Conservation (phyloP, 2,797 vertebrate species). For the Pelobates cultripes region DNA sequence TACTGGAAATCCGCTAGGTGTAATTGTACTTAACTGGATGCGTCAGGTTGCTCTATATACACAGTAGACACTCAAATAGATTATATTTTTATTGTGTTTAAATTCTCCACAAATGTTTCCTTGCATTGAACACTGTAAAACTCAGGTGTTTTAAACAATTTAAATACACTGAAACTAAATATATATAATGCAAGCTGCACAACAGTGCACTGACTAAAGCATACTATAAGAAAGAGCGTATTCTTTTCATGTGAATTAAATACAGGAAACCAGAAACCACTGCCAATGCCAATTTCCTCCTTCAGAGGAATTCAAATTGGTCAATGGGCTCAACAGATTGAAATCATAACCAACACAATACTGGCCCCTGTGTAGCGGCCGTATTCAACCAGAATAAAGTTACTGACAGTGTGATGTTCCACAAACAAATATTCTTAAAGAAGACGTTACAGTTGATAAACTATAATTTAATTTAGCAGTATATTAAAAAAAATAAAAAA, state of each 20-base stretch:
- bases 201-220: too few species aligned
- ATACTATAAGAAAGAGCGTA: neutral
- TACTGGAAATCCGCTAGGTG: too few species aligned
- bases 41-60: too few species aligned
- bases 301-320: slow-evolving; percentile 11
- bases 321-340: neutral
- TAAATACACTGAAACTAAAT: too few species aligned
- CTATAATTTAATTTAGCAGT: neutral
- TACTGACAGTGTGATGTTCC: neutral
- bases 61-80: too few species aligned
- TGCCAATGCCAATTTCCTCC: slow-evolving; percentile 14
- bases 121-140: too few species aligned
- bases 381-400: neutral
- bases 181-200: too few species aligned
- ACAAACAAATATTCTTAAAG: slow-evolving; percentile 13
- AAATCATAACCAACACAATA: slow-evolving; percentile 1
- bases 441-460: slow-evolving; percentile 22
- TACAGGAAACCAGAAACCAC: slow-evolving; percentile 15
- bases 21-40: too few species aligned
- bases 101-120: too few species aligned
- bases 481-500: neutral
- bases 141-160: too few species aligned
- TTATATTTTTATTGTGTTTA: too few species aligned
- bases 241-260: neutral
- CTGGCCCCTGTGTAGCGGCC: neutral